phyloP scores from a whole-genome alignment of 2,888 invertebrate species.

The Polymixis flavicincta region DNA sequence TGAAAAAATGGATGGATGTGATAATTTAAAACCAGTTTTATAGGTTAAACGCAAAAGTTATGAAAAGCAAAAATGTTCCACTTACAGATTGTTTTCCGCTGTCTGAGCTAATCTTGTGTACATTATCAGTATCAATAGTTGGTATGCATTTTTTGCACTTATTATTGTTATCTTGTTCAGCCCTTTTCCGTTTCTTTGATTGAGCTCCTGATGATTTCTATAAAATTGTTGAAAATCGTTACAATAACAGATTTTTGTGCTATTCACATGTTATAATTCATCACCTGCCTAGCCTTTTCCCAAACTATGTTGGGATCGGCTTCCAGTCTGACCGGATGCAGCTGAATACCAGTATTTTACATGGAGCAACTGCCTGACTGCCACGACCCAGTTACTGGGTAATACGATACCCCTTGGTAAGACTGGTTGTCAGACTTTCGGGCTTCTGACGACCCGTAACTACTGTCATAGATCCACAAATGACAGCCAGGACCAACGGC shows the following conservation, averaged over 20 bases:
- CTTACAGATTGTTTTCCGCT: constrained; percentile 75
- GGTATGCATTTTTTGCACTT: constrained; percentile 77
- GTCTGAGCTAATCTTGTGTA: constrained; percentile 58
- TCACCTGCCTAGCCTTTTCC: no score
- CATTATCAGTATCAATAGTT: constrained; percentile 71
- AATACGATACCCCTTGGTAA: no score
- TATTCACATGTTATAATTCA: neutral
- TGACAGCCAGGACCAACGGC: no score
- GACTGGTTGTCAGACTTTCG: no score
- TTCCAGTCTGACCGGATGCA: no score
- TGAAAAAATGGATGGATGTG: constrained; percentile 60
- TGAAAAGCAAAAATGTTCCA: constrained; percentile 29
- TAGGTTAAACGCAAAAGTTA: neutral
- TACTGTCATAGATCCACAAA: no score
- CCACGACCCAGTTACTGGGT: no score
- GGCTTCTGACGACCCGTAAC: no score
- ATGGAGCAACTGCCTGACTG: no score
- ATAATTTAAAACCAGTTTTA: neutral
- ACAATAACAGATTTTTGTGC: neutral
- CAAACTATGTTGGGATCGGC: no score
- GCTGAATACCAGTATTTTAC: no score
- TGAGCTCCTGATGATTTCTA: constrained; percentile 78
- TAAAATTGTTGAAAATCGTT: constrained; percentile 45
- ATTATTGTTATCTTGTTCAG: constrained; percentile 82
- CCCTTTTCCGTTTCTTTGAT: constrained; percentile 84